phyloP scores from a whole-genome alignment of 2,797 vertebrate species.

The Melanotaenia boesemani region DNA sequence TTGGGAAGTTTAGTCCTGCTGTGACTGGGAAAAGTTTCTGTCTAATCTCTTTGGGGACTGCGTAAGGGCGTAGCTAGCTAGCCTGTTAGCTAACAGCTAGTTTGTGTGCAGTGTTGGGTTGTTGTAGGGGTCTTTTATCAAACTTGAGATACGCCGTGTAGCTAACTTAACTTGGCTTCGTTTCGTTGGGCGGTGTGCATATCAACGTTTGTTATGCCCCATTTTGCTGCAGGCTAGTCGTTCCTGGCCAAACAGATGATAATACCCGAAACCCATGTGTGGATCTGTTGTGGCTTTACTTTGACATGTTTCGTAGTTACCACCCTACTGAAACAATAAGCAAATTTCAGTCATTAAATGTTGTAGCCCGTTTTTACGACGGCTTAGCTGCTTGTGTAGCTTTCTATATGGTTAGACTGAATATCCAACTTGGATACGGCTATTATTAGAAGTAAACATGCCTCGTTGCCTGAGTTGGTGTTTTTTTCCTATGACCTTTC shows the following conservation, averaged over 20 bases:
- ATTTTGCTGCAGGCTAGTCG: conserved; percentile 51
- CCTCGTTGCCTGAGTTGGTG: conserved; percentile 27
- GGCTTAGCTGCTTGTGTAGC: background rate
- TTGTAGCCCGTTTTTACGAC: background rate
- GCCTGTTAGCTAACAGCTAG: conserved; percentile 72
- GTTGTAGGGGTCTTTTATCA: conserved; percentile 35
- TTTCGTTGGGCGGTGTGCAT: conserved; percentile 3
- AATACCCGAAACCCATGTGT: conserved; percentile 58
- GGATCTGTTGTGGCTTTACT: conserved; percentile 60
- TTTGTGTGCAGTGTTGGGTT: conserved; percentile 62
- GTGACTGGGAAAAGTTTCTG: conserved; percentile 86
- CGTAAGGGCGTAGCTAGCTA: conserved; percentile 86
- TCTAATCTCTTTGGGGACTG: conserved; percentile 81
- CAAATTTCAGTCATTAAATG: background rate
- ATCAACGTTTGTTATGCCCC: background rate
- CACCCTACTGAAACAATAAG: conserved; percentile 18
- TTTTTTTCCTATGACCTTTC: conserved; percentile 48
- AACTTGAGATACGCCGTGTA: conserved; percentile 8
- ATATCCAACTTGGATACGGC: conserved; percentile 11
- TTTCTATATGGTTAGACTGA: conserved; percentile 15
- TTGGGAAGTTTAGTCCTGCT: conserved; percentile 76
- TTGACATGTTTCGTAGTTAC: conserved; percentile 53
- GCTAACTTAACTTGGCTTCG: background rate
- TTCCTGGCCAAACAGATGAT: conserved; percentile 32
- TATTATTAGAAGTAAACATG: conserved; percentile 43